Conservation (phyloP, 1,140 invertebrate genomes). For the Metopolophium dirhodum region DNA sequence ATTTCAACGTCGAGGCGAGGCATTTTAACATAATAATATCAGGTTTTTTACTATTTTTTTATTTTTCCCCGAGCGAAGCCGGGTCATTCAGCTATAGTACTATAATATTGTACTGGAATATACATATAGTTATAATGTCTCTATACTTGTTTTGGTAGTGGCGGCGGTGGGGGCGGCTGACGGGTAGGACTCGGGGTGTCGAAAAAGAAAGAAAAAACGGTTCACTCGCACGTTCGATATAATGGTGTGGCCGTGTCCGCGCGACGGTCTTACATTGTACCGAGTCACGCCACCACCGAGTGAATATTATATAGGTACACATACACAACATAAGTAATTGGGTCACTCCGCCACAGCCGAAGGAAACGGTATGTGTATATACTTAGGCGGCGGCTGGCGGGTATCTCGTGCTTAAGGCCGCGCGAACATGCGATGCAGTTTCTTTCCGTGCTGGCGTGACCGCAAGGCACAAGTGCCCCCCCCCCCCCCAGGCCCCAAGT, state of each 20-base stretch:
- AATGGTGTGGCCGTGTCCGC: background rate
- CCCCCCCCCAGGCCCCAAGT: background rate
- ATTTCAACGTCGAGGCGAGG: background rate
- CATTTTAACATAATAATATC: background rate
- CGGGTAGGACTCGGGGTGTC: background rate
- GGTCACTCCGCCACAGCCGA: slow-evolving; percentile 18
- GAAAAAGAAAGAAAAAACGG: slow-evolving; percentile 9
- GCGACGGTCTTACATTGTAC: slow-evolving; percentile 7
- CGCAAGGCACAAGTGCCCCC: background rate
- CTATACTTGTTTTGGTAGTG: background rate
- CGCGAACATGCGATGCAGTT: slow-evolving; percentile 37
- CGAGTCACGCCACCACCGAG: slow-evolving; percentile 7
- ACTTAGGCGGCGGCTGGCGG: background rate
- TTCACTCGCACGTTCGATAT: background rate
- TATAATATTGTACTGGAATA: background rate
- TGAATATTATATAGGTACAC: background rate
- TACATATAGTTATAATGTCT: background rate
- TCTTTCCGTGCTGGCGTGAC: slow-evolving; percentile 35
- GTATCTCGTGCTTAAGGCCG: slow-evolving; percentile 1
- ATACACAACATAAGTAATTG: slow-evolving; percentile 19
- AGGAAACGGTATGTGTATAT: slow-evolving; percentile 12
- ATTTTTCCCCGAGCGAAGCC: background rate
- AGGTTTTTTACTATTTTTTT: background rate
- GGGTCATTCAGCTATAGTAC: background rate
- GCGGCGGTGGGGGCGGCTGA: background rate